Conservation (phyloP, 2,888 invertebrate genomes). For the Cheilosia vulpina region DNA sequence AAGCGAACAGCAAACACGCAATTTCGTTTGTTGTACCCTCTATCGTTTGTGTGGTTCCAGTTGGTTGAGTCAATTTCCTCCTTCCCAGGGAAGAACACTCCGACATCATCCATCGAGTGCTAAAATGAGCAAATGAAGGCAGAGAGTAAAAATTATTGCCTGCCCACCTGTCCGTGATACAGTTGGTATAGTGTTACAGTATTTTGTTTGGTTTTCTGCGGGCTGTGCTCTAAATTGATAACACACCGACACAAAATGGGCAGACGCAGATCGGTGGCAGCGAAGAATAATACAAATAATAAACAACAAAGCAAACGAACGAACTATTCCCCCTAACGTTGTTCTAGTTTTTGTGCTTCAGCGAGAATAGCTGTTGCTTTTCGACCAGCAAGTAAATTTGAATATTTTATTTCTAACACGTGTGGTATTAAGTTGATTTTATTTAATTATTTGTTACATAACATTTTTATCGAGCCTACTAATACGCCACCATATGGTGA, state of each 20-base stretch:
- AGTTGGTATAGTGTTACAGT: conserved; percentile 10
- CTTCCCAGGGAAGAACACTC: conserved; percentile 47
- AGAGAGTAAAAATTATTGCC: conserved; percentile 22
- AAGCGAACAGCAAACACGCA: conserved; percentile 28
- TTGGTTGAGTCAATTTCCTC: conserved; percentile 54
- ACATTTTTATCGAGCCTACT: background rate
- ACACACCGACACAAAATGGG: conserved; percentile 7
- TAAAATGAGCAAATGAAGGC: conserved; percentile 29
- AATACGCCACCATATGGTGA: no score
- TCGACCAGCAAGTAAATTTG: conserved; percentile 25
- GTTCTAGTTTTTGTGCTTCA: conserved; percentile 67
- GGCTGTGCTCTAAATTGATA: conserved; percentile 41
- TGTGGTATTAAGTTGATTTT: no score
- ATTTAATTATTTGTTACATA: no score
- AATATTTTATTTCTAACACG: conserved; percentile 32
- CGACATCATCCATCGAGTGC: conserved; percentile 17
- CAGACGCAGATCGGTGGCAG: background rate
- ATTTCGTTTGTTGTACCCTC: conserved; percentile 3
- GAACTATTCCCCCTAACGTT: conserved; percentile 37
- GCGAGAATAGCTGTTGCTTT: conserved; percentile 39
- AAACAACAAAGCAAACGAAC: conserved; percentile 12
- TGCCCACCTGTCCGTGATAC: conserved; percentile 54
- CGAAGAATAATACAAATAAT: conserved; percentile 24
- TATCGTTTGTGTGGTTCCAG: conserved; percentile 23
- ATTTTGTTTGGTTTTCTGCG: conserved; percentile 25